Conservation (phyloP, 2,888 invertebrate species). For the Trissolcus brochymenae region DNA sequence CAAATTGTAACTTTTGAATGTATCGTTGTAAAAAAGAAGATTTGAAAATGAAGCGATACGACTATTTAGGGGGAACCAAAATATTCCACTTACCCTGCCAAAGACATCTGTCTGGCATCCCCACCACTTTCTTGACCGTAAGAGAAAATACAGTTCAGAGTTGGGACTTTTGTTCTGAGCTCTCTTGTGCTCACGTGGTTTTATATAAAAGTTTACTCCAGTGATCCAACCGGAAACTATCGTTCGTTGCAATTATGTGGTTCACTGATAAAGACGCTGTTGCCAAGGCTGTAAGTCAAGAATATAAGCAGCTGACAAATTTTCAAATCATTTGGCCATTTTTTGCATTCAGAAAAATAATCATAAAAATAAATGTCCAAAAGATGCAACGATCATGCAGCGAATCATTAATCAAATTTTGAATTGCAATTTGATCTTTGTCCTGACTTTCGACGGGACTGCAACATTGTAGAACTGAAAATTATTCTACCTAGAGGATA, state of each 20-base stretch:
- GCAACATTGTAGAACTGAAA: too few species aligned
- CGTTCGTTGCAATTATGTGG: conserved; percentile 14
- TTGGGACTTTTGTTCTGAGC: conserved; percentile 1
- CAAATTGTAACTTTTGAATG: too few species aligned
- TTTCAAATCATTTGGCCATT: background rate
- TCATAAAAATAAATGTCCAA: background rate
- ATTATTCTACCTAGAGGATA: too few species aligned
- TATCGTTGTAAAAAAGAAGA: too few species aligned
- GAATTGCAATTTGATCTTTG: too few species aligned
- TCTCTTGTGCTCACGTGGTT: conserved; percentile 8
- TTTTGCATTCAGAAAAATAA: background rate
- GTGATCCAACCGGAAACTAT: conserved; percentile 6
- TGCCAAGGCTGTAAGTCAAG: conserved; percentile 24
- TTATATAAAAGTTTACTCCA: conserved; percentile 9
- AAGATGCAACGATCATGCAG: too few species aligned
- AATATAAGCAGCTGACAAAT: background rate
- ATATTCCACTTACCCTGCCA: too few species aligned
- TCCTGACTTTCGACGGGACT: too few species aligned
- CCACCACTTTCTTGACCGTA: conserved; percentile 20
- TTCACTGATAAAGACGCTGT: conserved; percentile 16
- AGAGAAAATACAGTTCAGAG: conserved; percentile 20
- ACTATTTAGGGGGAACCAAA: too few species aligned
- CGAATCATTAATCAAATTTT: too few species aligned
- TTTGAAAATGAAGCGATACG: too few species aligned
- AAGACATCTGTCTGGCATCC: conserved; percentile 3